phyloP scores from a whole-genome alignment of 2,113 vertebrate species.

The Phyllopteryx taeniolatus region DNA sequence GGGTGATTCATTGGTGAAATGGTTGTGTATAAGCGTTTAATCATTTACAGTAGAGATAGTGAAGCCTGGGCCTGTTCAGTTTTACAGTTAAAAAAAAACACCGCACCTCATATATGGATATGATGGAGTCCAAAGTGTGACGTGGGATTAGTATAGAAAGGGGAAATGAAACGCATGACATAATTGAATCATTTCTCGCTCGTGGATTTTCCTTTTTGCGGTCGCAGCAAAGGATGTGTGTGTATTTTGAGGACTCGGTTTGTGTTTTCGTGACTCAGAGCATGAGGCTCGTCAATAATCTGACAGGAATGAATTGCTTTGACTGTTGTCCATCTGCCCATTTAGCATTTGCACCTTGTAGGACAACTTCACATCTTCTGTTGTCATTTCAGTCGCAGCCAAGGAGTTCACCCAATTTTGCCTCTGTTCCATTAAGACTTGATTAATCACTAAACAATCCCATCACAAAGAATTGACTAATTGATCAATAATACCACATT shows the following conservation, averaged over 20 bases:
- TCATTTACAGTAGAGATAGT: not conserved
- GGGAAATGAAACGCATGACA: constrained; percentile 51
- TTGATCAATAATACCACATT: too few relatives aligned
- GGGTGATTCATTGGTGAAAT: constrained; percentile 1
- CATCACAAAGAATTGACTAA: too few relatives aligned
- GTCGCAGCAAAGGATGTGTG: not conserved
- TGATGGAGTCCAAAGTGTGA: not conserved
- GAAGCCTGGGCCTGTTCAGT: not conserved
- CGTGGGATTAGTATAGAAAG: constrained; percentile 27
- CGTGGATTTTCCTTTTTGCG: constrained; percentile 4
- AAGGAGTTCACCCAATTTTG: too few relatives aligned
- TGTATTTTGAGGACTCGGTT: constrained; percentile 19
- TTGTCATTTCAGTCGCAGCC: too few relatives aligned
- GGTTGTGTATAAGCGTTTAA: not conserved
- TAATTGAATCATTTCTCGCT: constrained; percentile 38
- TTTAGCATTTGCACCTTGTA: not conserved
- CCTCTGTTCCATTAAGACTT: too few relatives aligned
- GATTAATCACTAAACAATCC: too few relatives aligned
- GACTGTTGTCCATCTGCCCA: constrained; percentile 11
- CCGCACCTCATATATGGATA: not conserved
- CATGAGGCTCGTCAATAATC: not conserved
- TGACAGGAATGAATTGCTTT: constrained; percentile 7
- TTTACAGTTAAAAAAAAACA: constrained; percentile 2
- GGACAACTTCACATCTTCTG: too few relatives aligned
- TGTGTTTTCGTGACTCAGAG: constrained; percentile 23